phyloP scores from a whole-genome alignment of 2,797 vertebrate genomes.

The Sebastes oblongus region DNA sequence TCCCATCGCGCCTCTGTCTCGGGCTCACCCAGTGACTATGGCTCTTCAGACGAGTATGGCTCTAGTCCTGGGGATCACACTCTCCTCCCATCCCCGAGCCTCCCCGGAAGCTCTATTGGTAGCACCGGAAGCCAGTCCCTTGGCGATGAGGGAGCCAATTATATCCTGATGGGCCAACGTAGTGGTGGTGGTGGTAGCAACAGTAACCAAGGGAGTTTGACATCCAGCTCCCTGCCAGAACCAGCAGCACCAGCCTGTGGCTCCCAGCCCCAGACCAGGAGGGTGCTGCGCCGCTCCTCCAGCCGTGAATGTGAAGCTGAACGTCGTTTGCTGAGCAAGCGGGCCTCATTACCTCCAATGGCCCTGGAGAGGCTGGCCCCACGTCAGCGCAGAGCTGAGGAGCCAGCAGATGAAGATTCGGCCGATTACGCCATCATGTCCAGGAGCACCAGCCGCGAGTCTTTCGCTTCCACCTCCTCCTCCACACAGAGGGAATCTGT shows the following conservation, averaged over 20 bases:
- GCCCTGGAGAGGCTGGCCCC: slow-evolving; percentile 77
- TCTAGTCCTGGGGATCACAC: slow-evolving; percentile 85
- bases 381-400: slow-evolving; percentile 67
- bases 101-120: slow-evolving; percentile 73
- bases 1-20: slow-evolving; percentile 76
- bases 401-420: slow-evolving; percentile 78
- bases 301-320: slow-evolving; percentile 81
- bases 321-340: slow-evolving; percentile 79
- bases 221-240: slow-evolving; percentile 59
- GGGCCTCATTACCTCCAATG: slow-evolving; percentile 84
- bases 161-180: slow-evolving; percentile 83
- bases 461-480: slow-evolving; percentile 70
- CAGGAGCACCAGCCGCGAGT: slow-evolving; percentile 79
- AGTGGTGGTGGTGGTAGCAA: slow-evolving; percentile 15
- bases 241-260: slow-evolving; percentile 40
- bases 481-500: slow-evolving; percentile 61
- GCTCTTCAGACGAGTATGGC: slow-evolving; percentile 87
- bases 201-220: slow-evolving; percentile 49
- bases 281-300: slow-evolving; percentile 80
- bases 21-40: slow-evolving; percentile 84
- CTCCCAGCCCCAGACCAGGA: slow-evolving; percentile 67
- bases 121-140: slow-evolving; percentile 72
- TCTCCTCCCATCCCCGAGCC: slow-evolving; percentile 67
- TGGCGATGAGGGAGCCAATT: slow-evolving; percentile 79
- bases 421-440: slow-evolving; percentile 86